Evolutionary conservation across 2,113 vertebrate species (phyloP).

Genomic region (Mesembrinibis cayennensis): DNA sequence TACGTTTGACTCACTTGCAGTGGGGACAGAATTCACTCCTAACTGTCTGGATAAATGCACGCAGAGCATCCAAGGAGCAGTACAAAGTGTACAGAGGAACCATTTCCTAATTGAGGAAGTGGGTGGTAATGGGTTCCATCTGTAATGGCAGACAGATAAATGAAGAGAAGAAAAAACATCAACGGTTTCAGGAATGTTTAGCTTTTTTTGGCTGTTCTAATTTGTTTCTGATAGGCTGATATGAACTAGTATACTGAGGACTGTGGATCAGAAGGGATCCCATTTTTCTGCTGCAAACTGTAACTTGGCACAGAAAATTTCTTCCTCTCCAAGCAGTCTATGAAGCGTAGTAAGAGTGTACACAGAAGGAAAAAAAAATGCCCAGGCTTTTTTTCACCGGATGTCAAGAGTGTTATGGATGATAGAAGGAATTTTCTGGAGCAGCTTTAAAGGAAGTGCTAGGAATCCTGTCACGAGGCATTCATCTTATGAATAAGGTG

Average conservation of each 20-base stretch:
- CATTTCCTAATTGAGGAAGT: constrained; percentile 31
- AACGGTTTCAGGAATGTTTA: not conserved
- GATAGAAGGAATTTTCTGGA: not conserved
- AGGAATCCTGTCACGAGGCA: not conserved
- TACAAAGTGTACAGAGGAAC: not conserved
- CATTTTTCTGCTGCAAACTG: not conserved
- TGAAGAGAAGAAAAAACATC: not conserved
- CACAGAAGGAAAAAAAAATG: not conserved
- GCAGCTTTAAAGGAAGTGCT: not conserved
- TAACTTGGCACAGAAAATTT: not conserved
- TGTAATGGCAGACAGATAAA: constrained; percentile 19
- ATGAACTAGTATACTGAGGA: not conserved
- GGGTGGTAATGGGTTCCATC: constrained; percentile 17
- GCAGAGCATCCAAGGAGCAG: not conserved
- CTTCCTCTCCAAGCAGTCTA: not conserved
- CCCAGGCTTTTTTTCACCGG: not conserved
- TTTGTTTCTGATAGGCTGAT: not conserved
- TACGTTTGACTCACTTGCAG: not conserved
- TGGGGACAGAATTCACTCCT: not conserved
- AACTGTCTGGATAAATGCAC: not conserved
- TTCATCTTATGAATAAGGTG: not conserved
- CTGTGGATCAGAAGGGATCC: not conserved
- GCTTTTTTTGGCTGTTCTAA: constrained; percentile 6
- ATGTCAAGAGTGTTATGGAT: not conserved
- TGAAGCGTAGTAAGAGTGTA: not conserved